Evolutionary conservation across 2,888 invertebrate species (phyloP), one percentile per base, ranked within the genome.

Genomic region (Ischnura elegans): DNA sequence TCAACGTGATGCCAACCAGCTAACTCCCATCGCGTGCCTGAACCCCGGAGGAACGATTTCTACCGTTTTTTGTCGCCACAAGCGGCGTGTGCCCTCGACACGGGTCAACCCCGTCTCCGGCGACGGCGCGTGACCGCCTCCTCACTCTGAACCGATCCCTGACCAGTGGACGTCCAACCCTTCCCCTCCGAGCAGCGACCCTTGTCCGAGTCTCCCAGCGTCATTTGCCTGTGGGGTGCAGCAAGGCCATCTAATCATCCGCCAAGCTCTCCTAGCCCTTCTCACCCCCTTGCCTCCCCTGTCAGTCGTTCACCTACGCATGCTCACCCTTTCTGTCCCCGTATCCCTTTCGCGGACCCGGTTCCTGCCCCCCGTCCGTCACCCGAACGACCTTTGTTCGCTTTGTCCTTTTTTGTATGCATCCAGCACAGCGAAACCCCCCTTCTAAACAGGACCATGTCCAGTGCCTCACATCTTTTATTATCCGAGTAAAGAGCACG

Each of bases 221-320:
- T 61, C 90, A 90, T 90, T 90, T 90, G 90, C 90, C 61, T 90
- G 90, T 43, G 61, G 90, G n/a, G 42, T 61, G 90, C 42, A 66
- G 90, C 55, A 90, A 61, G 90, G 90, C 90, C 61, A 90, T 90
- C 90, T 90, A 61, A 61, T 90, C 90, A 90, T 42, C 87, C 55
- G 10, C 61, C 61, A 61, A 21, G 61, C 76, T 76, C n/a, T 76
- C 76, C n/a, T n/a, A 25, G 36, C 76, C 76, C 36, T 10, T 36
- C 16, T 36, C 2, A 36, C n/a, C 76, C 42, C 36, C 66, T 25
- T 55, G 2, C 5, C 4, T 47, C 42, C 47, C 21, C 87, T 36
- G 36, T 5, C 47, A 36, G 51, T 51, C 90, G 61, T 61, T 61
- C 87, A n/a, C 43, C 43, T 66, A 90, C 90, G 90, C 90, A 61